Conservation (phyloP, 2,888 invertebrate species). For the Drosophila meridiana region DNA sequence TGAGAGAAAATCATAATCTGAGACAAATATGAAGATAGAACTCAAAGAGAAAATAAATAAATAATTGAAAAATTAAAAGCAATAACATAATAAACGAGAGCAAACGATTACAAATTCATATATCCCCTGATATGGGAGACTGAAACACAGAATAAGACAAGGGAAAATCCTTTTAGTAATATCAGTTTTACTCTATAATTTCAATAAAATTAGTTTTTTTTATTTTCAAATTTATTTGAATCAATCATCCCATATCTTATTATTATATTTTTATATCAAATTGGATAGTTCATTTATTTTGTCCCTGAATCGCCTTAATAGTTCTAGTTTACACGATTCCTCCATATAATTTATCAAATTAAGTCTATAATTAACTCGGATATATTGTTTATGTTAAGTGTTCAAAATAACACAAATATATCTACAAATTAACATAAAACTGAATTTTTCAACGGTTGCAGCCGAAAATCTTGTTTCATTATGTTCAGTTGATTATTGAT, state of each 20-base stretch:
- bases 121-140: too few relatives aligned
- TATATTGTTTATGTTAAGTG: conserved; percentile 6
- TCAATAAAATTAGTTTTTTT: not conserved
- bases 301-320: not conserved
- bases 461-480: not conserved
- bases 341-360: conserved; percentile 4
- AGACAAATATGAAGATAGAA: not conserved
- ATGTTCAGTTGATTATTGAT: conserved; percentile 34
- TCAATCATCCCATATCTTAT: not conserved
- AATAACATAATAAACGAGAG: too few relatives aligned
- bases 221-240: not conserved
- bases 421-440: conserved; percentile 6
- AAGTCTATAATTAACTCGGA: not conserved
- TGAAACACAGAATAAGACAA: not conserved
- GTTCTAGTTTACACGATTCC: conserved; percentile 5
- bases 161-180: not conserved
- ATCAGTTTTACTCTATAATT: not conserved
- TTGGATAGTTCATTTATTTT: not conserved
- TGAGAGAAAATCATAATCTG: not conserved
- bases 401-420: not conserved
- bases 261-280: not conserved
- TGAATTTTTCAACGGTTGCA: conserved; percentile 1
- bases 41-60: not conserved
- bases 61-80: too few relatives aligned
- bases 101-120: too few relatives aligned